Evolutionary conservation across 1,140 invertebrate genomes (phyloP), one percentile per base, ranked within the genome.

Genomic region (Megathymus violae): DNA sequence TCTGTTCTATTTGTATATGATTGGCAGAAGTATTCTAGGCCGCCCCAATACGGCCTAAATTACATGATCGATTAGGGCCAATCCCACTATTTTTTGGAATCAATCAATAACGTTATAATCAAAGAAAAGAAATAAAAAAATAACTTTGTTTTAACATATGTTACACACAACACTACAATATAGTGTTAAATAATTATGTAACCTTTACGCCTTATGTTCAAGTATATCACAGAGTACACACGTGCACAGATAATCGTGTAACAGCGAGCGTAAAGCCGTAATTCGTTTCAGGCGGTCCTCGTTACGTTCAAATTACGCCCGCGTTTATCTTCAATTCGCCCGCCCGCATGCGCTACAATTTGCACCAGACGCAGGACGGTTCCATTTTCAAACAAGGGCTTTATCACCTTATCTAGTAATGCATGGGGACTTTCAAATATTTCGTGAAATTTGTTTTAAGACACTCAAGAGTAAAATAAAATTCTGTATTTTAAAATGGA

Each of bases 261-360:
- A 47, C 44, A 27, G 22, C n/a, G 25, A 47, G 44, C 44, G 44
- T 27, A 47, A 59, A 36, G 10, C 54, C 43, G 54, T 59, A 59
- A 59, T 46, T 59, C 41, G 54, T 59, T 58, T 22, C 54, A 58
- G 54, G 54, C 54, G 41, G 54, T 34, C 41, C 54, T 46, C 54
- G 54, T 58, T 58, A 58, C 54, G 54, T 58, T 34, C 54, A 58
- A 58, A 46, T 58, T 58, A 58, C 27, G 25, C 52, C n/a, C 19
- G 54, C 54, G 54, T 58, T 58, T 58, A 58, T 58, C 54, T 58
- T 58, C 54, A 58, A 46, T 46, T 58, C 54, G 38, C 41, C 16
- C 15, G 41, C 54, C 54, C 54, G 41, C 54, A 44, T 46, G 36
- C 50, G 22, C 40, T 58, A 58, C 54, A 58, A 58, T 58, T 58